phyloP scores from a whole-genome alignment of 2,113 vertebrate species.

The Xenus cinereus region DNA sequence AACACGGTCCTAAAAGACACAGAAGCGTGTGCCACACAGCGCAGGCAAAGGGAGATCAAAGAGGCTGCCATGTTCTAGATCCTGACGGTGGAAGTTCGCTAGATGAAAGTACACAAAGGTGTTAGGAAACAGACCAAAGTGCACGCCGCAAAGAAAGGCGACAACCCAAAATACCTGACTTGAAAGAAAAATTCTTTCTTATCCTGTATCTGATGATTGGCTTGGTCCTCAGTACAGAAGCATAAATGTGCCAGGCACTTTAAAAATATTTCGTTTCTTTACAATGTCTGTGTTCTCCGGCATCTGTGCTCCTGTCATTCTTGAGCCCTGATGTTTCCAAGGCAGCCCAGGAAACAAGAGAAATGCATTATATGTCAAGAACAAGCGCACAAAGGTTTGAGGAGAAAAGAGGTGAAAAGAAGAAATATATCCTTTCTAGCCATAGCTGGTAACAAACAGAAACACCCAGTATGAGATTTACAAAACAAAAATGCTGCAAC shows the following conservation, averaged over 20 bases:
- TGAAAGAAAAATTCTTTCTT: background rate
- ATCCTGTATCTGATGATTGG: background rate
- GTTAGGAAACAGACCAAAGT: background rate
- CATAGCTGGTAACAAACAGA: background rate
- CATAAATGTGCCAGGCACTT: background rate
- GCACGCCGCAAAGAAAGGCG: background rate
- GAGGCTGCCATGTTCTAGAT: background rate
- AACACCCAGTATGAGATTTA: background rate
- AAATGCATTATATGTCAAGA: background rate
- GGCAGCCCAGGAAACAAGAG: background rate
- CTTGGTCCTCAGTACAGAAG: background rate
- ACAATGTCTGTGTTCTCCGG: background rate
- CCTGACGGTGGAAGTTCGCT: background rate
- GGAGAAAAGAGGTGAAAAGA: background rate
- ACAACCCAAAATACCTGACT: background rate
- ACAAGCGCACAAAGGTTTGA: background rate
- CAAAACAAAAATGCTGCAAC: background rate
- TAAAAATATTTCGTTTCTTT: background rate
- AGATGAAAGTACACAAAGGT: background rate
- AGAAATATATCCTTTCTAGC: background rate
- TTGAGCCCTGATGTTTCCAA: background rate
- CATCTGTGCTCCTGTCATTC: fast-evolving
- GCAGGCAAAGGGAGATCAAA: background rate
- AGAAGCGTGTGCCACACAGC: background rate
- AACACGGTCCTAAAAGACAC: background rate